These are phyloP conservation scores for Orthonyx spaldingii DNA, from an alignment of 2,113 vertebrate genomes.

Conservation along the genomic window DNA sequence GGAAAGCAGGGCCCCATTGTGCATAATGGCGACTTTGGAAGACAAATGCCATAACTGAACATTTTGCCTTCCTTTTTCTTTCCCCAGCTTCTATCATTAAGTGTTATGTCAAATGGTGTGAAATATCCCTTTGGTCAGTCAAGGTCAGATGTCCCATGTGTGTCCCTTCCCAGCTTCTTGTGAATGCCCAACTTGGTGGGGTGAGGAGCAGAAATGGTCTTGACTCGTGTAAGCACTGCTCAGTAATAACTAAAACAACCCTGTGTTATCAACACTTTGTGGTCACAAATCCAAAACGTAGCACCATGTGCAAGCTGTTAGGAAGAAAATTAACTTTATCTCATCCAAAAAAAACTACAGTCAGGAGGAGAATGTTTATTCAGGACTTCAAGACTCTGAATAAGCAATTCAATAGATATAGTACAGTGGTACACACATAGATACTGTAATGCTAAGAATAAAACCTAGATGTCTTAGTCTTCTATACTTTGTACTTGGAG, in stretches of 20 bases:
- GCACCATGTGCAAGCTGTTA: not conserved
- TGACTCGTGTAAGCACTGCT: not conserved
- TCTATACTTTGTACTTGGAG: not conserved
- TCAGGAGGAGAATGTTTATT: not conserved
- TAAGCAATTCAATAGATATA: not conserved
- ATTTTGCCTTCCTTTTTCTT: not conserved
- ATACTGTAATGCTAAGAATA: not conserved
- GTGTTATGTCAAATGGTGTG: not conserved
- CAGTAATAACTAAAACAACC: not conserved
- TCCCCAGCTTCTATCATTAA: not conserved
- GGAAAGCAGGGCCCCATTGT: not conserved
- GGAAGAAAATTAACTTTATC: not conserved
- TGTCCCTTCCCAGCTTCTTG: not conserved
- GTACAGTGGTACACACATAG: not conserved
- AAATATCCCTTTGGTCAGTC: not conserved
- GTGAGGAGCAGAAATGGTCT: not conserved
- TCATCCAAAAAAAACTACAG: not conserved
- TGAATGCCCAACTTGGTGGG: fast-evolving
- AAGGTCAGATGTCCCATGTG: not conserved
- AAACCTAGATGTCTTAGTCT: not conserved
- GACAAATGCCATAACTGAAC: not conserved
- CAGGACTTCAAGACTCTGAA: not conserved
- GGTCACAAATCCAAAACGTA: not conserved
- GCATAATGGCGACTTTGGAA: fast-evolving
- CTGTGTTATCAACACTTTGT: not conserved